These are phyloP conservation scores for Scytalopus superciliaris DNA, from an alignment of 2,113 vertebrate species.

Conservation along the genomic window DNA sequence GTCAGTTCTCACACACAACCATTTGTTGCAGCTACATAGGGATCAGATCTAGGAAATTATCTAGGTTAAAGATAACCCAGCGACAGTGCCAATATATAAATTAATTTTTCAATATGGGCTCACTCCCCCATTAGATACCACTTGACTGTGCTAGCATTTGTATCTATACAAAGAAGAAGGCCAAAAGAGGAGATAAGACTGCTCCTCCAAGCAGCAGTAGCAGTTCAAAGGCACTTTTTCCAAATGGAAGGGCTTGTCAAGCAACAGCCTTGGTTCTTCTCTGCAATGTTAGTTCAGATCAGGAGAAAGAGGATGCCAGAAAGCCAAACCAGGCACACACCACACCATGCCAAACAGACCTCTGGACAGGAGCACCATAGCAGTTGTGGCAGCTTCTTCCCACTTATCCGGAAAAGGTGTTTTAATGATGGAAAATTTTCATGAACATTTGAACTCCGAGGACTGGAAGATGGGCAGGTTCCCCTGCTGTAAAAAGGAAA, in stretches of 20 bases:
- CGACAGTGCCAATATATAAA: not conserved
- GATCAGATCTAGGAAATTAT: not conserved
- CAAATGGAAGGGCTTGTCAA: not conserved
- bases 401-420: not conserved
- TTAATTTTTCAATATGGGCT: not conserved
- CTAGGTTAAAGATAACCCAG: not conserved
- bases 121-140: not conserved
- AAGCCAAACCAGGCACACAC: not conserved
- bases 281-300: not conserved
- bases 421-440: not conserved
- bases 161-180: not conserved
- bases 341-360: not conserved
- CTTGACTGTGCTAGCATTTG: not conserved
- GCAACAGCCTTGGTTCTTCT: not conserved
- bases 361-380: not conserved
- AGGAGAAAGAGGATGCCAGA: not conserved
- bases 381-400: not conserved
- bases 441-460: accelerated
- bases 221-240: not conserved
- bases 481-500: not conserved
- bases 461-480: not conserved
- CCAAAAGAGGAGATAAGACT: not conserved
- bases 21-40: not conserved
- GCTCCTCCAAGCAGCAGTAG: not conserved
- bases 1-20: not conserved